Conservation (phyloP, 1,140 invertebrate genomes). For the Lucilia cuprina region DNA sequence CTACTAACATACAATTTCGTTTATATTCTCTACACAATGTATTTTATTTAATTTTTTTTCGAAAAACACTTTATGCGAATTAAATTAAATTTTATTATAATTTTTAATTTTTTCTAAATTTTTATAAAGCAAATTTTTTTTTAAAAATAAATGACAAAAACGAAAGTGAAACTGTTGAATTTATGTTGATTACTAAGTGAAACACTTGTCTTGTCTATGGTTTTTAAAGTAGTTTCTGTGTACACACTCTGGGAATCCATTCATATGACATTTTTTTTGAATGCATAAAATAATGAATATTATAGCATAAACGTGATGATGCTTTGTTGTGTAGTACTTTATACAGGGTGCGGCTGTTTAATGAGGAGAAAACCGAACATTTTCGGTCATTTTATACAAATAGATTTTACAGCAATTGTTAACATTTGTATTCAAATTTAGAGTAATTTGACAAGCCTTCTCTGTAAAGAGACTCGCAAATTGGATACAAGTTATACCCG, state of each 20-base stretch:
- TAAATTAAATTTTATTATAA: conserved; percentile 19
- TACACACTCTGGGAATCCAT: neutral
- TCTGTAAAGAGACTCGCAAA: too few species aligned
- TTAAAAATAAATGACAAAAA: neutral
- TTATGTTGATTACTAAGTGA: conserved; percentile 26
- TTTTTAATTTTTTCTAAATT: neutral
- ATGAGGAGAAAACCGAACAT: too few species aligned
- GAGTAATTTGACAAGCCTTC: too few species aligned
- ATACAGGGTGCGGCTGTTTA: neutral
- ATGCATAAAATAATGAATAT: neutral
- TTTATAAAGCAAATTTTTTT: neutral
- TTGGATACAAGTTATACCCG: too few species aligned
- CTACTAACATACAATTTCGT: conserved; percentile 3
- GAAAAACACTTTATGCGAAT: neutral
- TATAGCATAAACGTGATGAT: neutral
- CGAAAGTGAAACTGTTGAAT: conserved; percentile 32
- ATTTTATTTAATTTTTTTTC: neutral
- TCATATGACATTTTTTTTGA: neutral
- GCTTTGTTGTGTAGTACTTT: neutral
- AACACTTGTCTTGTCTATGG: neutral
- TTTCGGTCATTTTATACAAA: too few species aligned
- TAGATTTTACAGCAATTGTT: too few species aligned
- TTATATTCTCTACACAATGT: neutral
- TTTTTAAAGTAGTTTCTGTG: conserved; percentile 16
- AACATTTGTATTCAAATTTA: too few species aligned